Evolutionary conservation across 2,113 vertebrate species (phyloP).

Genomic region (Paradoxurus hermaphroditus): DNA sequence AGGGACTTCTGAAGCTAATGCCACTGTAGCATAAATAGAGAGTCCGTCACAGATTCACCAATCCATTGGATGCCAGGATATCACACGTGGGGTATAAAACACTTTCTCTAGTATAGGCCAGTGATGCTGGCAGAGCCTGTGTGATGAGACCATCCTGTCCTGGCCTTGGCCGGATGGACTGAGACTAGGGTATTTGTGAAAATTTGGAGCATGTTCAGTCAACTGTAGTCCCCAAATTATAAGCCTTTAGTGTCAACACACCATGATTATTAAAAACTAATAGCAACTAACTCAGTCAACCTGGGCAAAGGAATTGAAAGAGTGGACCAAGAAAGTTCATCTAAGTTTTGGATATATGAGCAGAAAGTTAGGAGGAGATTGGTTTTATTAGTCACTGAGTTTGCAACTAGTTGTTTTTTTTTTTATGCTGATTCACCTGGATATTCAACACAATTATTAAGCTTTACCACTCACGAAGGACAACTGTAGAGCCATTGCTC

Average conservation of each 20-base stretch:
- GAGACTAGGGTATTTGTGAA: constrained; percentile 38
- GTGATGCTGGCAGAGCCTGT: neutral
- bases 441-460: neutral
- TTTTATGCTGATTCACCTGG: neutral
- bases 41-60: neutral
- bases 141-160: neutral
- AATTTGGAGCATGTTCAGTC: neutral
- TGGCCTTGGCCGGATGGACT: neutral
- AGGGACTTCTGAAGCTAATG: neutral
- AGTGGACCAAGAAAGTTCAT: neutral
- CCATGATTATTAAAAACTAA: neutral
- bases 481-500: neutral
- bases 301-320: neutral
- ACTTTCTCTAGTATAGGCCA: neutral
- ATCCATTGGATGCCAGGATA: neutral
- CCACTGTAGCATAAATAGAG: neutral
- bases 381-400: neutral
- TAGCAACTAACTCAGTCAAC: neutral
- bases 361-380: neutral
- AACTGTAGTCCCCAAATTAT: neutral
- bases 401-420: neutral
- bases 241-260: neutral
- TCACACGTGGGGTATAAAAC: neutral
- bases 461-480: neutral
- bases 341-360: neutral